Evolutionary conservation across 2,888 invertebrate genomes (phyloP), one percentile per base, ranked within the genome.

Genomic region (Rhodophaea formosa): DNA sequence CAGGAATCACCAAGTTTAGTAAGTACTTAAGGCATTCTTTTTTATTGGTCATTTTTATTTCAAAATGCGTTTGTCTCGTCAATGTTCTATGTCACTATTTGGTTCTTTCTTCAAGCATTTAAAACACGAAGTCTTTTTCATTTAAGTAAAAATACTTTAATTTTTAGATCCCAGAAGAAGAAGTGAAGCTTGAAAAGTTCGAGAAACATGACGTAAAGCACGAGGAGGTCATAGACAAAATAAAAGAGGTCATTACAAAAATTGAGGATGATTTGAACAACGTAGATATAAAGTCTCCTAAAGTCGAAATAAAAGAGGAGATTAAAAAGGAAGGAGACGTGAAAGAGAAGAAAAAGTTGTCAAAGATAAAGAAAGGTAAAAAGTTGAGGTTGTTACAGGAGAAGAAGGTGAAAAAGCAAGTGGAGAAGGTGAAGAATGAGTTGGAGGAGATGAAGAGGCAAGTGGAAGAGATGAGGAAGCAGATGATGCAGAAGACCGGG

Each of bases 241-340:
- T 90, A 42, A 88, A 87, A 69, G 86, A 88, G 69, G 88, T 73
- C 0, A 89, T 89, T 44, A 82, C 73, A 46, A 90, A 89, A 76
- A 66, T 90, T 23, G 89, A 90, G 66, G 84, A 73, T 39, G 83
- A 85, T 46, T 67, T 88, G 29, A 80, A 71, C 57, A 68, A 80
- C 56, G 67, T 66, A 2, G 76, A 74, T 39, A 57, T 65, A 0
- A 59, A 61, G 46, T 72, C 75, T 1, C 76, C 79, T 0, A 77
- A 71, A 58, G 57, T 62, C 0, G 72, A 71, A 55, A 44, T 68
- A 5, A 65, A 69, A 62, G 52, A 62, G n/a, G 68, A 69, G 53
- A 14, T 53, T 6, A 61, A 59, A 54, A 62, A 57, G 7, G 64
- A 57, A 58, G 59, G 56, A 8, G 61, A 64, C 59, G 59, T 45